Conservation (phyloP, 1,140 invertebrate species). For the Chrysomallon squamiferum region DNA sequence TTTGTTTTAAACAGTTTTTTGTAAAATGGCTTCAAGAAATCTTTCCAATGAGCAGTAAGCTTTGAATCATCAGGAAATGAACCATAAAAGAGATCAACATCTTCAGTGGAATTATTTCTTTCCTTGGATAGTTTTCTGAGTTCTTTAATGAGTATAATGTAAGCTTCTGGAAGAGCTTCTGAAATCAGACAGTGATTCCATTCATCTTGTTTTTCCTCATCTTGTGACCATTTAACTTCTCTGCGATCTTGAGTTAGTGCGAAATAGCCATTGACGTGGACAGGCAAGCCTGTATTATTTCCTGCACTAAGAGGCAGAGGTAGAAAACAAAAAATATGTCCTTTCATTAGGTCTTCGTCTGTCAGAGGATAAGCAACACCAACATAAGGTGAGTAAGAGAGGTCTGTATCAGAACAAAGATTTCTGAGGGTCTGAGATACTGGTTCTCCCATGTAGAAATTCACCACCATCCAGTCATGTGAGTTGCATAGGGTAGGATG, state of each 20-base stretch:
- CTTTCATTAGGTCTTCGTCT: background rate
- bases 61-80: too few relatives aligned
- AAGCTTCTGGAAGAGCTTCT: constrained; percentile 42
- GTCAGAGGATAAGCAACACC: constrained; percentile 15
- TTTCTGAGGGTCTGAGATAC: background rate
- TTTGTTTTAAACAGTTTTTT: too few relatives aligned
- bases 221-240: constrained; percentile 48
- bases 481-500: too few relatives aligned
- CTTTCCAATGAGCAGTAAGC: too few relatives aligned
- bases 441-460: constrained; percentile 8
- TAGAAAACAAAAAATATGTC: constrained; percentile 53
- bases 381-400: constrained; percentile 9
- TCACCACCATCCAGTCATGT: constrained; percentile 15
- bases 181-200: constrained; percentile 52
- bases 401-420: constrained; percentile 4
- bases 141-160: too few relatives aligned
- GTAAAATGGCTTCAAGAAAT: too few relatives aligned
- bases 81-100: too few relatives aligned
- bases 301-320: constrained; percentile 43
- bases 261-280: constrained; percentile 55
- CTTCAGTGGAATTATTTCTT: too few relatives aligned
- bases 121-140: too few relatives aligned
- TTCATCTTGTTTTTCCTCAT: constrained; percentile 39
- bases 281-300: constrained; percentile 45
- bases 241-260: constrained; percentile 48